phyloP scores from a whole-genome alignment of 2,113 vertebrate genomes.

The Vidua macroura region DNA sequence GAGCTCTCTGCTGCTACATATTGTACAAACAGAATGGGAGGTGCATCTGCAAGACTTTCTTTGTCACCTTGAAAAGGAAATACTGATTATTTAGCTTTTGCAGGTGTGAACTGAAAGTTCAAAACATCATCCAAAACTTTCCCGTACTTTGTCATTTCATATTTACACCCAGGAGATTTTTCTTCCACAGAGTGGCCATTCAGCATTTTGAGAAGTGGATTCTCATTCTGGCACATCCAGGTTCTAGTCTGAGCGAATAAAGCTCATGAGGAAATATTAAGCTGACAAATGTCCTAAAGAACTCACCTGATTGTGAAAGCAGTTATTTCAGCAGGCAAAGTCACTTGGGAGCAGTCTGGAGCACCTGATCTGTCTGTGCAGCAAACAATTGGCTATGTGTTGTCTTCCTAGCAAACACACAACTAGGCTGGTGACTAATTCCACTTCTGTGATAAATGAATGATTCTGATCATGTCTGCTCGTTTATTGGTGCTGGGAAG shows the following conservation, averaged over 20 bases:
- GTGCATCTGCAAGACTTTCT: background rate
- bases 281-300: background rate
- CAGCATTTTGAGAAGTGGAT: background rate
- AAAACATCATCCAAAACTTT: background rate
- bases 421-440: background rate
- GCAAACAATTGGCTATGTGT: background rate
- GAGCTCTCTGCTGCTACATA: background rate
- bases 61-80: background rate
- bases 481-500: background rate
- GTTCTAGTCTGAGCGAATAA: background rate
- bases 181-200: background rate
- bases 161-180: background rate
- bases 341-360: background rate
- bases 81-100: background rate
- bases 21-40: background rate
- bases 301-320: background rate
- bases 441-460: background rate
- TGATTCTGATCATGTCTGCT: background rate
- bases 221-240: background rate
- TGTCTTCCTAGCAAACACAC: background rate
- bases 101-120: background rate
- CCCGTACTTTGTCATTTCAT: background rate
- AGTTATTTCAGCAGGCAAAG: background rate
- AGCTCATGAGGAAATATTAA: background rate
- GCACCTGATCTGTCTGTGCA: background rate